These are phyloP conservation scores for Siniperca scherzeri DNA, from an alignment of 2,797 vertebrate genomes.

Conservation along the genomic window DNA sequence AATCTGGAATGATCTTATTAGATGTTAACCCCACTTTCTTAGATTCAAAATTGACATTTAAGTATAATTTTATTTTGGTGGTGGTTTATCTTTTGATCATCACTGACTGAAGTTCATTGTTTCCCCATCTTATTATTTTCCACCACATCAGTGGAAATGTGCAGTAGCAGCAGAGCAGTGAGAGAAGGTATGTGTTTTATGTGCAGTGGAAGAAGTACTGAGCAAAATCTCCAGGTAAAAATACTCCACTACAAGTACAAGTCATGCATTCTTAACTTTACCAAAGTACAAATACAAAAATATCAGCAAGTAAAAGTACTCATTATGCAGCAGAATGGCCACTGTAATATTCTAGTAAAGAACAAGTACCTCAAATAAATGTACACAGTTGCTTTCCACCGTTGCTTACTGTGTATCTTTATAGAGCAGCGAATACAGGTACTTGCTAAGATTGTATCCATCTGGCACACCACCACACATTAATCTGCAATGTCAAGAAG, in stretches of 20 bases:
- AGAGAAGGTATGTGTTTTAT: background rate
- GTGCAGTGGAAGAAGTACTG: background rate
- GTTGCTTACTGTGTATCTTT: background rate
- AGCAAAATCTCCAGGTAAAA: background rate
- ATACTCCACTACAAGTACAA: background rate
- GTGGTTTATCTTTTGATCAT: slow-evolving; percentile 17
- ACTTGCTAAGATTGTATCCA: background rate
- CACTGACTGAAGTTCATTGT: background rate
- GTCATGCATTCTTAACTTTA: background rate
- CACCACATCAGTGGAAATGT: slow-evolving; percentile 14
- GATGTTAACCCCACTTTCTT: background rate
- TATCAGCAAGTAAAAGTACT: background rate
- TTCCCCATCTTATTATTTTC: background rate
- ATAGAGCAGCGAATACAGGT: background rate
- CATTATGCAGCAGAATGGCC: background rate
- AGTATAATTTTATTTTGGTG: background rate
- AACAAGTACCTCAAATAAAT: background rate
- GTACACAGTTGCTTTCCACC: background rate
- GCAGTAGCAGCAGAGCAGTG: background rate
- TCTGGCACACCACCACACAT: background rate
- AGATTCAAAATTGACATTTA: background rate
- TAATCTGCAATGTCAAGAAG: background rate
- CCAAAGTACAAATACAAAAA: background rate
- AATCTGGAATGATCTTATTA: background rate
- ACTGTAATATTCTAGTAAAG: no score